Conservation (phyloP, 2,797 vertebrate genomes). For the Champsocephalus gunnari region DNA sequence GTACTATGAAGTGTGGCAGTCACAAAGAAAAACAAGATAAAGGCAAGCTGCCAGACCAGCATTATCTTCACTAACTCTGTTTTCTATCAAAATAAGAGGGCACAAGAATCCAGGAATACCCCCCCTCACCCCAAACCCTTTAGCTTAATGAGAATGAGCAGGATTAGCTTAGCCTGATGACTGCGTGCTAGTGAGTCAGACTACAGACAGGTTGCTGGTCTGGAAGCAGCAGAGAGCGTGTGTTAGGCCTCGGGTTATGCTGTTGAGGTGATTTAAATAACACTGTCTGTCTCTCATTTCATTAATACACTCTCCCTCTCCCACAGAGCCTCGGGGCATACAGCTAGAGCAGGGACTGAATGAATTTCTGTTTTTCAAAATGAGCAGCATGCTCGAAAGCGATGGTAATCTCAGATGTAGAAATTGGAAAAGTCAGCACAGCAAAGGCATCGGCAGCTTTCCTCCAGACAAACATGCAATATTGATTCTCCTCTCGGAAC, state of each 20-base stretch:
- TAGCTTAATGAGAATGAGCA: too few species aligned
- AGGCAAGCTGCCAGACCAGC: too few species aligned
- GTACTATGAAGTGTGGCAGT: too few species aligned
- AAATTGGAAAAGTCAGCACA: constrained; percentile 82
- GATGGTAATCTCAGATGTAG: constrained; percentile 82
- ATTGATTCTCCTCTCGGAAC: constrained; percentile 74
- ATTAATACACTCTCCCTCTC: constrained; percentile 75
- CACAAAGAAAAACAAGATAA: too few species aligned
- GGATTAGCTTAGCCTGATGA: neutral
- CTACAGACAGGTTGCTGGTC: constrained; percentile 1
- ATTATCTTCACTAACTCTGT: neutral
- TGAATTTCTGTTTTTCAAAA: constrained; percentile 82
- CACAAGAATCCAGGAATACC: neutral
- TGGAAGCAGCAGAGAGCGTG: constrained; percentile 55
- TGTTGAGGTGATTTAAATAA: constrained; percentile 83
- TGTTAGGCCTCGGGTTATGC: constrained; percentile 71
- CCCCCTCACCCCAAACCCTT: neutral
- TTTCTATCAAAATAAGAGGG: neutral
- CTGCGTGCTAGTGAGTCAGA: neutral
- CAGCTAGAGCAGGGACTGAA: constrained; percentile 72
- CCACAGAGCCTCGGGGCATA: constrained; percentile 69
- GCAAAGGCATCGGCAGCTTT: constrained; percentile 78
- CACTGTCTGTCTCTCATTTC: constrained; percentile 81
- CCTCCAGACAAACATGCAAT: constrained; percentile 80
- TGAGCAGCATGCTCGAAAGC: constrained; percentile 76